Percentiles rank a stretch among this genome's conserved stretches.
phyloP scores from a whole-genome alignment of 2,888 invertebrate genomes.

The Zygothrica quintamaculata region DNA sequence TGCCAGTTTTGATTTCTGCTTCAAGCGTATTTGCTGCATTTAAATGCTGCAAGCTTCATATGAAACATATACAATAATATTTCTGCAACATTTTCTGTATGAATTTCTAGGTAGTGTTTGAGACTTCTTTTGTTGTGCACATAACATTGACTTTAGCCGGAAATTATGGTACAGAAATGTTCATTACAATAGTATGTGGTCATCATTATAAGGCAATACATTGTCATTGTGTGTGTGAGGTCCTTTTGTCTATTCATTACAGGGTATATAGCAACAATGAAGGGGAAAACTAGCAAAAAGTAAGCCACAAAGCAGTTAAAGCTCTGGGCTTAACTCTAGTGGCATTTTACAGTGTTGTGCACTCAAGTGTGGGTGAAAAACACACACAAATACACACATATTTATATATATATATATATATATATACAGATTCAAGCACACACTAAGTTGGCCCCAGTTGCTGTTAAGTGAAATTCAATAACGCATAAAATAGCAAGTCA shows the following conservation, averaged over 20 bases:
- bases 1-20: no score
- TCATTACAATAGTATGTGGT: no score
- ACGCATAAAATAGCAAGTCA: conserved; percentile 75
- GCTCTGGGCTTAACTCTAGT: conserved; percentile 51
- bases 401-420: not conserved
- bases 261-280: conserved; percentile 22
- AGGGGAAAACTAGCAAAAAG: conserved; percentile 2
- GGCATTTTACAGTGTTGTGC: conserved; percentile 52
- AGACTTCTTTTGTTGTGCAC: no score
- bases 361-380: conserved; percentile 44
- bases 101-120: no score
- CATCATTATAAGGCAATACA: conserved; percentile 18
- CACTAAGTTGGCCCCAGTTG: conserved; percentile 48
- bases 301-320: conserved; percentile 34
- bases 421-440: conserved; percentile 8
- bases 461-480: conserved; percentile 79
- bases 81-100: no score
- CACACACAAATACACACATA: conserved; percentile 15
- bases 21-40: not conserved
- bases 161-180: no score
- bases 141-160: no score
- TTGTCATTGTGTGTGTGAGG: conserved; percentile 7
- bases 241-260: not conserved
- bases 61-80: no score
- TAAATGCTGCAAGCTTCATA: not conserved